Evolutionary conservation across 1,140 invertebrate species (phyloP).

Genomic region (Tenebrio molitor): DNA sequence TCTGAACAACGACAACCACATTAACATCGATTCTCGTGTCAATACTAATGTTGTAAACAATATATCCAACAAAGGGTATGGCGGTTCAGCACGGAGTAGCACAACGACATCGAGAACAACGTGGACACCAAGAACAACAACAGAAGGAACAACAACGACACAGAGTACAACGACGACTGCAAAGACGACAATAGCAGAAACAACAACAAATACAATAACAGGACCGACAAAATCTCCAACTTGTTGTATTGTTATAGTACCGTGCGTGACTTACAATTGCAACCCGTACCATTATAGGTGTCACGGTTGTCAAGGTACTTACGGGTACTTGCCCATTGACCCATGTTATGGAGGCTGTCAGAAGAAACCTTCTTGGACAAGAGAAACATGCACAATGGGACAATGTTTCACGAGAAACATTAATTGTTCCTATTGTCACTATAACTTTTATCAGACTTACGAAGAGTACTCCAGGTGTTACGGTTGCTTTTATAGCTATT

Average conservation of each 20-base stretch:
- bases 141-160: background rate
- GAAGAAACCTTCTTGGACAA: background rate
- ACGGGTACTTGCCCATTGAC: background rate
- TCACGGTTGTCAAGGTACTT: background rate
- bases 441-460: slow-evolving; percentile 1
- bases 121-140: background rate
- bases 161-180: background rate
- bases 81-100: too few species aligned
- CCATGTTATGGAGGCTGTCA: background rate
- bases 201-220: background rate
- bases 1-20: background rate
- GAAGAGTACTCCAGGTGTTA: background rate
- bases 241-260: slow-evolving; percentile 7
- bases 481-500: slow-evolving; percentile 24
- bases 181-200: slow-evolving; percentile 24
- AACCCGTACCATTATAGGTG: background rate
- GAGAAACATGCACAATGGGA: background rate
- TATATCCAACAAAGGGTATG: too few species aligned
- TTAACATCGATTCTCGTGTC: too few species aligned
- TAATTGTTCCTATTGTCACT: background rate
- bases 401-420: background rate
- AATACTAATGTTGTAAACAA: too few species aligned
- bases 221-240: background rate
- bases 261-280: background rate
- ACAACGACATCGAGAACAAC: background rate